Evolutionary conservation across 1,140 invertebrate genomes (phyloP).

Genomic region (Bombus huntii): DNA sequence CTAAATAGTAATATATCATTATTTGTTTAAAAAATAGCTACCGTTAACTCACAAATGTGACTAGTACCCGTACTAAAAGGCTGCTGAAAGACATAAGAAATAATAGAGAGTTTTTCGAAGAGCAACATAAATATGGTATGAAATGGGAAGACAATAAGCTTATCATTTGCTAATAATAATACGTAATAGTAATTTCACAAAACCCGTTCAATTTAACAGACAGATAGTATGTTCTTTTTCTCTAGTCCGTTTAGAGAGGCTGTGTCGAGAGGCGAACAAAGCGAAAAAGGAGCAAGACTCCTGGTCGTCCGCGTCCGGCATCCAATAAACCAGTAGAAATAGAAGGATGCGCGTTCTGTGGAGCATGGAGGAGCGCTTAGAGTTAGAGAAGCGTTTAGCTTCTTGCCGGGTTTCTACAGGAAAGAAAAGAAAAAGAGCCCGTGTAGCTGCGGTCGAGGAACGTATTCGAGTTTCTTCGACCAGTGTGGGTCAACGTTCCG

Average conservation of each 20-base stretch:
- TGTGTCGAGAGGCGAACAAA: slow-evolving; percentile 34
- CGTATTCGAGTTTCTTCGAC: slow-evolving; percentile 35
- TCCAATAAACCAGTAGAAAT: slow-evolving; percentile 64
- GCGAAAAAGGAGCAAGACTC: slow-evolving; percentile 40
- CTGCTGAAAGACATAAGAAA: no score
- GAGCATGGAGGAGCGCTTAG: slow-evolving; percentile 41
- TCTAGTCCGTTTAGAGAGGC: background rate
- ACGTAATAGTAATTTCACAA: background rate
- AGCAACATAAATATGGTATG: no score
- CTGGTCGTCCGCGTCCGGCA: slow-evolving; percentile 38
- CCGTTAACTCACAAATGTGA: no score
- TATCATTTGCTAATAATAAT: no score
- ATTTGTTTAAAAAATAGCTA: no score
- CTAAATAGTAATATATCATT: no score
- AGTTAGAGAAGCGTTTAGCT: slow-evolving; percentile 61
- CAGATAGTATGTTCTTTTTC: background rate
- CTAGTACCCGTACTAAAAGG: no score
- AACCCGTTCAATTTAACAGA: background rate
- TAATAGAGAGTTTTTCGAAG: no score
- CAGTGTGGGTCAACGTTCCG: slow-evolving; percentile 51
- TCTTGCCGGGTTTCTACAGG: slow-evolving; percentile 35
- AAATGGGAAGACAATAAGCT: no score
- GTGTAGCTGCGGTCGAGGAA: slow-evolving; percentile 50
- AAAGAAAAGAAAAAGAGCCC: slow-evolving; percentile 33
- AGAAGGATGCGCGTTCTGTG: slow-evolving; percentile 49